Base-by-base conservation (phyloP, 2,113 vertebrate species). In the Neogale vison region DNA sequence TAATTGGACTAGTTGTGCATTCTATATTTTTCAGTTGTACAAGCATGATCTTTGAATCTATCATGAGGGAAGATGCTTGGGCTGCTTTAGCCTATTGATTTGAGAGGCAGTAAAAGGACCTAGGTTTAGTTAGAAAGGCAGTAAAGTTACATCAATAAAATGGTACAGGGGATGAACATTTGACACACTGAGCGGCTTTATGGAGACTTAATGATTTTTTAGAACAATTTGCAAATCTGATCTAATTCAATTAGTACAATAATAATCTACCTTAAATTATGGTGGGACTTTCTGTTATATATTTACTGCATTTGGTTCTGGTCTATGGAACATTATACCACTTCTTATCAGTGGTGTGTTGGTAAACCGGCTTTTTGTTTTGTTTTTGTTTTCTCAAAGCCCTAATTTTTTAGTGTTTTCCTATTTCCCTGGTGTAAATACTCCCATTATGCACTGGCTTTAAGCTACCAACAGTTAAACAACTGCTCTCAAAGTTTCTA, bases 1-100 rank as follows among this genome's bases (percentile, higher is more conserved):
- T 97, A 98, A 98, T 97, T 97, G 92, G 92, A 71, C 95, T 97
- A 95, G 88, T 93, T 94, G 84, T 96, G 84, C 80, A 84, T 96
- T 96, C 93, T 90, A 90, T 77, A 85, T 85, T 90, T 82, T 97
- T 97, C 72, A 93, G 87, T 96, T 69, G 36, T 95, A 95, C 29
- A 84, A 80, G 88, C 80, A 52, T 45, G 76, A 93, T 96, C 83
- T 98, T 94, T 88, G 97, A 96, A 79, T 95, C 45, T 96, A 10
- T 88, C 10, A 0, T 65, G 36, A 82, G 90, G 71, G 87, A 79
- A 88, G 84, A 91, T 52, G 88, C 76, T 79, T 86, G 79, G 74
- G 26, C 74, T 88, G 96, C 77, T 74, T 80, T 87, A 90, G 87
- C 50, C 23, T 96, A 97, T 96, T 91, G 98, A 97, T 97, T 93